Percentiles rank a stretch among this genome's conserved stretches.
Evolutionary conservation across 2,888 invertebrate genomes (phyloP).

Genomic region (Palloptera scutellata): DNA sequence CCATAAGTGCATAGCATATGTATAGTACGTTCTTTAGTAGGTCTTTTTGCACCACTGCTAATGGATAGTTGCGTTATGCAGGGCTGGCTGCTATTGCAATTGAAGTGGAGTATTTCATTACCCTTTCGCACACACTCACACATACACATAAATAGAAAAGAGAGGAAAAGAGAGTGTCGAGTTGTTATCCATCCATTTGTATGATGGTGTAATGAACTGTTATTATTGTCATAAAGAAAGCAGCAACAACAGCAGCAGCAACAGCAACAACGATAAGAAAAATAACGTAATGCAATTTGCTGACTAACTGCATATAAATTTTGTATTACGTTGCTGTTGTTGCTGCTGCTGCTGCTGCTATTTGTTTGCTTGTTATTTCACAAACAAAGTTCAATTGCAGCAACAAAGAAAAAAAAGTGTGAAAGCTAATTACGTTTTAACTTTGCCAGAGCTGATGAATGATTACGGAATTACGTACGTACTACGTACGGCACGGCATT

Average conservation of each 20-base stretch:
- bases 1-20: too few species aligned
- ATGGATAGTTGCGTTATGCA: constrained; percentile 4
- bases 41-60: neutral
- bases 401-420: constrained; percentile 24
- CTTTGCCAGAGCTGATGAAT: constrained; percentile 1
- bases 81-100: constrained; percentile 17
- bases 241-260: constrained; percentile 8
- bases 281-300: constrained; percentile 14
- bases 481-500: constrained; percentile 19
- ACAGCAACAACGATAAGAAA: constrained; percentile 1
- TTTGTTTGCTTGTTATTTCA: constrained; percentile 19
- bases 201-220: constrained; percentile 26
- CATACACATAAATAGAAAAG: too few species aligned
- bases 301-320: constrained; percentile 12
- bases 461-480: neutral
- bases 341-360: neutral
- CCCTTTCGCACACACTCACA: too few species aligned
- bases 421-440: neutral
- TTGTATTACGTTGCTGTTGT: too few species aligned
- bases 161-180: too few species aligned
- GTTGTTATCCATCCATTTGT: too few species aligned
- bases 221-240: constrained; percentile 13
- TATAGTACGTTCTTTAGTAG: neutral
- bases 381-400: constrained; percentile 8
- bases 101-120: neutral